Evolutionary conservation across 2,888 invertebrate species (phyloP), one percentile per base, ranked within the genome.

Genomic region (Drosophila koepferae): DNA sequence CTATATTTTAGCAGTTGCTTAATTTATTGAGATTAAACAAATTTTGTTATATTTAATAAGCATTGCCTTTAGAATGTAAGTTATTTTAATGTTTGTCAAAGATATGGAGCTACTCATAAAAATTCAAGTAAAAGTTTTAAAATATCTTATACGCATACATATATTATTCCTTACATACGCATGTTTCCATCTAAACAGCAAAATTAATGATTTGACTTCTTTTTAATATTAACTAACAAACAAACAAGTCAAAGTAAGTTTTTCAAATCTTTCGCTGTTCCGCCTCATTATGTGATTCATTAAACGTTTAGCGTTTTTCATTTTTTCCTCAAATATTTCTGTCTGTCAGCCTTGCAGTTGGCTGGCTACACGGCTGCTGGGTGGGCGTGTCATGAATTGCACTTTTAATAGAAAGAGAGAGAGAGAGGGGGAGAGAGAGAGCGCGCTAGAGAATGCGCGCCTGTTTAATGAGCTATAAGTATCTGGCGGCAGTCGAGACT

Each of bases 391-490:
- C 86, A 61, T 88, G 86, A 86, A 72, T 71, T 54, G 73, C 60
- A 55, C 38, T 66, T 54, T 61, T 38, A n/a, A 55, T 44, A 12
- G 10, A n/a, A 38, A 1, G 14, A 5, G 6, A 28, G 53, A 1
- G 10, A 2, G 28, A 28, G 28, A 5, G 28, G 5, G 28, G 5
- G 28, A 28, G 28, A 28, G 28, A 28, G 28, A 6, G 6, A 6
- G 28, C 0, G 6, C 3, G 28, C 5, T 28, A 28, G 8, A 2
- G 31, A n/a, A 53, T 34, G 49, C 64, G 65, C 54, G 63, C 28
- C 44, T 81, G 88, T 65, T 76, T 89, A 86, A 86, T 86, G 86
- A 89, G 90, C 83, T 86, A 86, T 81, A 82, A 86, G 86, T 89
- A 86, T 88, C 89, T 82, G 74, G 70, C 18, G 23, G 63, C 67